A percentile compares a stretch with the other conserved stretches of the same genome.
phyloP scores from a whole-genome alignment of 2,113 vertebrate species.

The Rissa tridactyla region DNA sequence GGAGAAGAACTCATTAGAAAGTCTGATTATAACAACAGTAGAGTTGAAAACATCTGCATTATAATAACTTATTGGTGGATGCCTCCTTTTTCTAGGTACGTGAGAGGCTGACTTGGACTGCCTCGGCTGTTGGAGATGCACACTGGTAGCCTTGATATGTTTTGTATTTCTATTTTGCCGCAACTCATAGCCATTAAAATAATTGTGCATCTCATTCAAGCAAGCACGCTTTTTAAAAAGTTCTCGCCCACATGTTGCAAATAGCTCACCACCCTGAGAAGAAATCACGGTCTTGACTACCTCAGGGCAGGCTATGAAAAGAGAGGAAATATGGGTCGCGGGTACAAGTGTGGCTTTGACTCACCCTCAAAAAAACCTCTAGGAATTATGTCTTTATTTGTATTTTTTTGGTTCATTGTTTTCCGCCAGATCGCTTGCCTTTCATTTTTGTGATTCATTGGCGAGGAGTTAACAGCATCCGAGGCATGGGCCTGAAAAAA shows the following conservation, averaged over 20 bases:
- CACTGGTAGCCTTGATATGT: not conserved
- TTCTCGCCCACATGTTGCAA: not conserved
- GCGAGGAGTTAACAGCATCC: not conserved
- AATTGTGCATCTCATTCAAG: not conserved
- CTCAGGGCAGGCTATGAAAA: not conserved
- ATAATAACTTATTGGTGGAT: not conserved
- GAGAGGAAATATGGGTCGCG: not conserved
- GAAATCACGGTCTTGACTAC: not conserved
- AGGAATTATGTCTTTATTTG: not conserved
- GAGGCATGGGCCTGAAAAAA: not conserved
- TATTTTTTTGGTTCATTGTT: accelerated
- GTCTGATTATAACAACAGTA: not conserved
- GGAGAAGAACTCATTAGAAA: not conserved
- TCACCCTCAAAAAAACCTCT: not conserved
- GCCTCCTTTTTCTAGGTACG: not conserved
- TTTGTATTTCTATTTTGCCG: not conserved
- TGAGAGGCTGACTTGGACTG: not conserved
- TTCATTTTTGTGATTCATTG: not conserved
- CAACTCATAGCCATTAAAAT: not conserved
- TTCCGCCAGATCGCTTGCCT: not conserved
- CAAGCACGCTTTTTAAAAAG: not conserved
- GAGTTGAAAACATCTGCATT: not conserved
- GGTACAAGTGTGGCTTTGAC: not conserved
- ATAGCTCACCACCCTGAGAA: not conserved
- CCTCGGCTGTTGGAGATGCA: not conserved